Evolutionary conservation across 1,140 invertebrate genomes (phyloP).

Genomic region (Eumaeus atala): DNA sequence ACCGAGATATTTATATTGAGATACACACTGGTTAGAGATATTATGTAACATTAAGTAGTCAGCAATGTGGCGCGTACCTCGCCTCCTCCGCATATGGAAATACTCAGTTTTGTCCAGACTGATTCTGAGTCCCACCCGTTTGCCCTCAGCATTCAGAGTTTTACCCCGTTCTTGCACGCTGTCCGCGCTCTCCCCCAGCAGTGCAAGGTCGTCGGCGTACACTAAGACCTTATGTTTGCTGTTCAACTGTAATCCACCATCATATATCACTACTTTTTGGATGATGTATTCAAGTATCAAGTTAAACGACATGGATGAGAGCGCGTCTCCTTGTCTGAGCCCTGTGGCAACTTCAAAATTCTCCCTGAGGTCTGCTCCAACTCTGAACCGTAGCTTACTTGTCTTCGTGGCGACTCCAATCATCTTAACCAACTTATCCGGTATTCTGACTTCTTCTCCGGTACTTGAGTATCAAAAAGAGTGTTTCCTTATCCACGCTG

Average conservation of each 20-base stretch:
- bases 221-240: conserved; percentile 15
- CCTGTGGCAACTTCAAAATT: too few species aligned
- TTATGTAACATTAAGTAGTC: conserved; percentile 7
- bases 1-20: conserved; percentile 10
- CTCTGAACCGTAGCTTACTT: too few species aligned
- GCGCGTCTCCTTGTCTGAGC: conserved; percentile 6
- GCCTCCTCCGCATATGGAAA: too few species aligned
- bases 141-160: too few species aligned
- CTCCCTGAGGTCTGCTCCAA: too few species aligned
- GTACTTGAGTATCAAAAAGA: too few species aligned
- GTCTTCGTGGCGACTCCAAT: too few species aligned
- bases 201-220: conserved; percentile 14
- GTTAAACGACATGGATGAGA: conserved; percentile 9
- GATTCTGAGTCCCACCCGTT: too few species aligned
- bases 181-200: neutral
- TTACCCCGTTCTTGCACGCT: too few species aligned
- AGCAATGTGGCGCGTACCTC: neutral
- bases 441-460: too few species aligned
- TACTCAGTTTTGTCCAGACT: conserved; percentile 9
- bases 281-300: conserved; percentile 9
- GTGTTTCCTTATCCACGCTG: too few species aligned
- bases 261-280: conserved; percentile 1
- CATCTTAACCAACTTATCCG: too few species aligned
- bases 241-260: conserved; percentile 3
- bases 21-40: neutral